Conservation (phyloP, 2,888 invertebrate species). For the Chalcosyrphus nemorum region DNA sequence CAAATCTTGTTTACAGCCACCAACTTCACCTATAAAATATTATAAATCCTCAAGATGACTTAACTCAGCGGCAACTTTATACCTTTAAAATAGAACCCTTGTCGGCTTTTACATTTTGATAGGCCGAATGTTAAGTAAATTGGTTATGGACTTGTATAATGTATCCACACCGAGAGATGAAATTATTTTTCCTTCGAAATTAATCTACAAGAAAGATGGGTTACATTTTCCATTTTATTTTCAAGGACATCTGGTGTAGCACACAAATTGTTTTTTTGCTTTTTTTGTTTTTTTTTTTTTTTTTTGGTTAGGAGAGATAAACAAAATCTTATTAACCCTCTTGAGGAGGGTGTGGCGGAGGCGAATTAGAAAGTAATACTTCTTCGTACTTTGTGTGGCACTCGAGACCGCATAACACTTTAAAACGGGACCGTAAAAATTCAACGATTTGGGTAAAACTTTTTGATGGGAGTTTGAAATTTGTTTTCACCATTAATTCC, state of each 20-base stretch:
- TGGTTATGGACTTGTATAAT: background rate
- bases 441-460: constrained; percentile 46
- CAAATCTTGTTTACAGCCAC: background rate
- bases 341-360: background rate
- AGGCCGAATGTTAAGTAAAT: background rate
- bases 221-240: constrained; percentile 38
- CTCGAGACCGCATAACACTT: constrained; percentile 47
- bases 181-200: background rate
- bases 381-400: constrained; percentile 23
- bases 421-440: constrained; percentile 55
- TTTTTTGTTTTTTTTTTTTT: too few relatives aligned
- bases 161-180: background rate
- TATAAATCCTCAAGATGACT: background rate
- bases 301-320: too few relatives aligned
- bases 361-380: constrained; percentile 39
- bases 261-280: constrained; percentile 26
- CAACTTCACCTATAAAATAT: background rate
- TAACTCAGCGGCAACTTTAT: background rate
- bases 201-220: constrained; percentile 14
- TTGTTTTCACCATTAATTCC: constrained; percentile 57
- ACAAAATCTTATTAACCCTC: constrained; percentile 46
- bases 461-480: constrained; percentile 64
- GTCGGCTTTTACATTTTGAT: background rate
- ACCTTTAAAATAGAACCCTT: background rate
- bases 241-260: constrained; percentile 45